These are phyloP conservation scores for Guaruba guarouba DNA, from an alignment of 2,113 vertebrate genomes.

Conservation along the genomic window DNA sequence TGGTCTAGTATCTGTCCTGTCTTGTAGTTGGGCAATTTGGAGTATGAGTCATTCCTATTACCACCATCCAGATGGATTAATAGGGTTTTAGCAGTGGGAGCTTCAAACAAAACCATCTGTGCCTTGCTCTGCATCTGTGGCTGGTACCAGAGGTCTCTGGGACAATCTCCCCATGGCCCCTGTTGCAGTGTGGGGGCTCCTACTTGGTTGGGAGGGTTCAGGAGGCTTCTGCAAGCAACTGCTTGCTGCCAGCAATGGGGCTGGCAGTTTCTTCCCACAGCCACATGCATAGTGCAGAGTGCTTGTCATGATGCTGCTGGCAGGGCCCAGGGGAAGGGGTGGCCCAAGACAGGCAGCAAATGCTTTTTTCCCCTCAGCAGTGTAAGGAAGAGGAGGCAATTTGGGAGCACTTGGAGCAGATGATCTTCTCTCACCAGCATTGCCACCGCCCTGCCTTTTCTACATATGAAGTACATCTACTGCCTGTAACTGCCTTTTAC, in stretches of 20 bases:
- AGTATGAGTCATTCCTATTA: background rate
- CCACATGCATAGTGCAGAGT: background rate
- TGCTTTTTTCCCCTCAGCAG: background rate
- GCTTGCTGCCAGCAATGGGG: background rate
- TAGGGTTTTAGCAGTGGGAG: background rate
- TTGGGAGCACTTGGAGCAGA: background rate
- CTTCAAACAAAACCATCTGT: background rate
- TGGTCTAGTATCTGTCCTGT: background rate
- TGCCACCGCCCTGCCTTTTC: background rate
- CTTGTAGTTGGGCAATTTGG: background rate
- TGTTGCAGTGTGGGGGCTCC: rapidly evolving
- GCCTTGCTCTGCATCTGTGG: background rate
- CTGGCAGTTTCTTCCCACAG: background rate
- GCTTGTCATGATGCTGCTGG: background rate
- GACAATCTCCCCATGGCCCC: background rate
- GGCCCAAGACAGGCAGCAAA: background rate
- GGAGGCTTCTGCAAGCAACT: background rate
- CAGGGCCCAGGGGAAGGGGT: background rate
- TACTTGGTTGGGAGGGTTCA: background rate
- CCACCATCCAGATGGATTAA: background rate
- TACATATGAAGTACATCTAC: background rate
- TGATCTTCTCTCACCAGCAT: background rate
- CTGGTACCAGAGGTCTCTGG: background rate
- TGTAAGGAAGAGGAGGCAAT: background rate
- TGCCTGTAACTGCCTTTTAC: background rate